Evolutionary conservation across 2,888 invertebrate species (phyloP), one percentile per base, ranked within the genome.

Genomic region (Latheticus oryzae): DNA sequence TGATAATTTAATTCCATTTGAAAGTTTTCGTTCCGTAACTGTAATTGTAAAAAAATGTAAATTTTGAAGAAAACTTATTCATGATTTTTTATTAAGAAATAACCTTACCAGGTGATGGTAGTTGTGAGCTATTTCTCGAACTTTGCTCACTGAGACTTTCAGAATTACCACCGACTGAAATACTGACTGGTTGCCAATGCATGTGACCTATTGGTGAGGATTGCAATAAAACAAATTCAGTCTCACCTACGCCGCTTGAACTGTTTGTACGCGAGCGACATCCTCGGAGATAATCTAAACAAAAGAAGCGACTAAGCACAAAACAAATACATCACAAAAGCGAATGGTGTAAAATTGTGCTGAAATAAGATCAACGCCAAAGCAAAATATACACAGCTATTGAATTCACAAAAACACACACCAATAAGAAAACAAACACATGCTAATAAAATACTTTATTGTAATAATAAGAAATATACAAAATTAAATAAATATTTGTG

Each of bases 221-320:
- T 71, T 83, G 83, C 48, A 84, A 77, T 35, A 83, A 72, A 53
- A 84, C 81, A 67, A 80, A 83, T 65, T 83, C 83, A 15, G 83
- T 83, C 63, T 84, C 83, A 37, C 78, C 79, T 38, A 70, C 67
- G 11, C 78, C 75, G 47, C 72, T 66, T 5, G 73, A 71, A 65
- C 77, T 78, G 68, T 75, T 74, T 9, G 79, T 78, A 52, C 80
- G 75, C 38, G 76, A 74, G 26, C 78, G 76, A 19, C 53, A 61
- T 40, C 55, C 48, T 48, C 26, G 55, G 17, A 35, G 56, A 37
- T 40, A 35, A 67, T 64, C 64, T 68, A 65, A 61, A 62, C 60
- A 64, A 43, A 66, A 66, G 48, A 66, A 65, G 4, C 3, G n/a
- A 45, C 61, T 60, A 64, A 63, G 62, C 64, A 28, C 15, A 9